Conservation (phyloP, 1,140 invertebrate species). For the Paracyclopina nana region DNA sequence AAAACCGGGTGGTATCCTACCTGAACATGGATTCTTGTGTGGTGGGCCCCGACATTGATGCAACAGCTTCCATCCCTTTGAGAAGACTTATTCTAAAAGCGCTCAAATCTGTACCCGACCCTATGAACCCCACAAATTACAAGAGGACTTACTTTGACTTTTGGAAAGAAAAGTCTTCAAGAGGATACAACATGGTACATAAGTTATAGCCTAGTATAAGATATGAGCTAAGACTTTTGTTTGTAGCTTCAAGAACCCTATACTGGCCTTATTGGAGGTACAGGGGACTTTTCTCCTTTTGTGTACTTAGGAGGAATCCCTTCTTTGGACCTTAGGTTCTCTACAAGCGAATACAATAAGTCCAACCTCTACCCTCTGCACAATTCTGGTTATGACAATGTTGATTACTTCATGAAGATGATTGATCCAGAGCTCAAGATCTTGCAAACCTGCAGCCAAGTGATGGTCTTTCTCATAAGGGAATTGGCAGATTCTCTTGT, state of each 20-base stretch:
- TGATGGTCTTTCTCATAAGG: neutral
- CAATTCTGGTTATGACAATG: neutral
- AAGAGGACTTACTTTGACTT: conserved; percentile 7
- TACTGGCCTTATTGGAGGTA: neutral
- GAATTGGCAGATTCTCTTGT: neutral
- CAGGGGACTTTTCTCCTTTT: neutral
- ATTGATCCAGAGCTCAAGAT: neutral
- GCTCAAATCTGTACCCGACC: neutral
- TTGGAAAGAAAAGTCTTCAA: neutral
- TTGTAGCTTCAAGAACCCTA: neutral
- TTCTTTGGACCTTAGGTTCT: neutral
- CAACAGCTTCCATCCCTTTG: neutral
- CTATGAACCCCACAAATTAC: neutral
- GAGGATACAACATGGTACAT: too few species aligned
- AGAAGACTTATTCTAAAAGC: neutral
- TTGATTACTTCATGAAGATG: neutral
- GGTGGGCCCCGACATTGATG: neutral
- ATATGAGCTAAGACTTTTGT: neutral
- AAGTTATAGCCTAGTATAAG: neutral
- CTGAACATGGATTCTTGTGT: neutral
- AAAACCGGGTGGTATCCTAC: conserved; percentile 23
- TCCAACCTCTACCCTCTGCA: neutral
- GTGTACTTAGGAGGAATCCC: neutral
- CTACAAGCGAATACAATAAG: neutral
- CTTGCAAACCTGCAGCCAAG: neutral